Evolutionary conservation across 2,113 vertebrate genomes (phyloP), one percentile per base, ranked within the genome.

Genomic region (Etheostoma spectabile): DNA sequence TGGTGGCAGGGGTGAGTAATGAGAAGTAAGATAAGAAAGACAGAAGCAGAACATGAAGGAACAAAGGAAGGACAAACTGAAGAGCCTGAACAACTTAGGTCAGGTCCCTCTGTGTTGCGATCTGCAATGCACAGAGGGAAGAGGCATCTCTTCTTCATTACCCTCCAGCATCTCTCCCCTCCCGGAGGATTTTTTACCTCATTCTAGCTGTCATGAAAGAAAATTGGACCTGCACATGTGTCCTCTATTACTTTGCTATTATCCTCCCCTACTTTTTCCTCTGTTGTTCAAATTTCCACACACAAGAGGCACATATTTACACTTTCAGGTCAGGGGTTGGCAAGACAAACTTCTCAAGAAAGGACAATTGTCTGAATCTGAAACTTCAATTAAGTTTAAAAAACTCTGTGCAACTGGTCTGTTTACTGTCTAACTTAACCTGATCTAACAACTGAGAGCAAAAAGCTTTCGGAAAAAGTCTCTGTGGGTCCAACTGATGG

Each of bases 201-300:
- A 87, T 91, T 90, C 78, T 65, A 67, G 65, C 85, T 91, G 89
- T 91, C 89, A 91, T n/a, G 14, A 82, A 2, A 78, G 74, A 88
- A 89, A 89, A 91, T 85, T 90, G 90, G 78, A 82, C 76, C 74
- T 56, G 61, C 80, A 88, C 84, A 87, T 80, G 84, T 86, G 89
- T 88, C 85, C 87, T 86, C 62, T 53, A 42, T 55, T 63, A 46
- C 60, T 64, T 42, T 8, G 11, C 52, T 46, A 21, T 52, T 49
- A 70, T 30, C n/a, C 59, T 72, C 66, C 46, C 55, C 16, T 27
- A 70, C 73, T 35, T 63, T 73, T 48, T 52, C 53, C 18, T 76
- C 38, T 56, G 5, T 38, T 79, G 49, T 66, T 83, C 66, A 67
- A 8, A 80, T 80, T 22, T 72, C 66, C 24, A 65, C 48, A 71